A percentile compares a stretch with the other conserved stretches of the same genome.
phyloP scores from a whole-genome alignment of 2,113 vertebrate genomes.

The Diphyllodes magnificus region DNA sequence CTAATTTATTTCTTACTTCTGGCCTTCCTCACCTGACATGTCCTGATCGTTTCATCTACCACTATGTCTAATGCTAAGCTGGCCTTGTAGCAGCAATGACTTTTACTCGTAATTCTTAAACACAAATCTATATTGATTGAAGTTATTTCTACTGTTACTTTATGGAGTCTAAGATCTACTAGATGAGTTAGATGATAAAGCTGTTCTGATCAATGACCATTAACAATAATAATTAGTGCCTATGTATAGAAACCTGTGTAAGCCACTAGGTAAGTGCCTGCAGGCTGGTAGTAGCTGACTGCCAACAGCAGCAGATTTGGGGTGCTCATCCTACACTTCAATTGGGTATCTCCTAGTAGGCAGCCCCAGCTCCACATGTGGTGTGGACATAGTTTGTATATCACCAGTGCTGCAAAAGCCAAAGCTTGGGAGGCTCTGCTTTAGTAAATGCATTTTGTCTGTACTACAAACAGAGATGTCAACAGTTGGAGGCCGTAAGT shows the following conservation, averaged over 20 bases:
- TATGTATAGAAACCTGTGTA: not conserved
- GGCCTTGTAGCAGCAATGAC: not conserved
- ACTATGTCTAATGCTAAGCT: not conserved
- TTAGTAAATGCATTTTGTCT: not conserved
- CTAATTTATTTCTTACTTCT: not conserved
- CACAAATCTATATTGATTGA: not conserved
- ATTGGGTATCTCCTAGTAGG: not conserved
- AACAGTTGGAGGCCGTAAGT: not conserved
- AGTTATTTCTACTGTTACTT: not conserved
- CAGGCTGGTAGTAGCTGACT: not conserved
- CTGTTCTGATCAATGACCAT: not conserved
- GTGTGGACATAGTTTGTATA: not conserved
- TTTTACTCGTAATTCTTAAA: not conserved
- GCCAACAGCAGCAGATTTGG: not conserved
- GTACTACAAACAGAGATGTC: not conserved
- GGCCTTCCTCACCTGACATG: not conserved
- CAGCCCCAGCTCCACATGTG: not conserved
- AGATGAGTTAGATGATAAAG: not conserved
- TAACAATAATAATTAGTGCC: not conserved
- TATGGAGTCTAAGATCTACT: not conserved
- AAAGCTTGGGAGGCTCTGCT: not conserved
- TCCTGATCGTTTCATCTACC: not conserved
- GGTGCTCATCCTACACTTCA: not conserved
- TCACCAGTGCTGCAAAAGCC: not conserved
- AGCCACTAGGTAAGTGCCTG: not conserved